Percentiles rank a stretch among this genome's conserved stretches.
Evolutionary conservation across 2,888 invertebrate species (phyloP).

Genomic region (Yponomeuta evonymella): DNA sequence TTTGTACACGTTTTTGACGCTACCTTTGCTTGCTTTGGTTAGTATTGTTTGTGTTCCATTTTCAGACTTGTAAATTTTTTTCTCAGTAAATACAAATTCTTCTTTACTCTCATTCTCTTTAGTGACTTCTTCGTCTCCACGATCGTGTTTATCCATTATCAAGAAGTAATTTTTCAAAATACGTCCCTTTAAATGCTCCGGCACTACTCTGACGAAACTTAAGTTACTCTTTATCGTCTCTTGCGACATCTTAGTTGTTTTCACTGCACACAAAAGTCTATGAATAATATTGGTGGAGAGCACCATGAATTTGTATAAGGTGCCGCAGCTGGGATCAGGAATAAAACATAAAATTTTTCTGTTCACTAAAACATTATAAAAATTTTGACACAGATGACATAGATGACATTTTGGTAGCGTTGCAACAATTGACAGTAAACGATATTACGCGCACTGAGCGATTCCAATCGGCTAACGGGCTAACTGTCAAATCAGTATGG

Average conservation of each 20-base stretch:
- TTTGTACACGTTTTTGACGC: background rate
- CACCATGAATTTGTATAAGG: background rate
- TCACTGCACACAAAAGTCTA: background rate
- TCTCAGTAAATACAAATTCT: background rate
- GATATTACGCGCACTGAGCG: too few relatives aligned
- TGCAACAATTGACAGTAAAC: too few relatives aligned
- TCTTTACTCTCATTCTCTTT: background rate
- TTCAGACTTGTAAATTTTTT: background rate
- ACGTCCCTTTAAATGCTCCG: background rate
- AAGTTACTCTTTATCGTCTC: background rate
- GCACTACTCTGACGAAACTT: background rate
- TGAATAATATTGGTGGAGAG: background rate
- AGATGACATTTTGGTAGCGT: background rate
- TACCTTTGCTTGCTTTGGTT: background rate
- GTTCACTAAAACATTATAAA: background rate
- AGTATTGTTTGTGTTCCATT: background rate
- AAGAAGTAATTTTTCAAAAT: conserved; percentile 1
- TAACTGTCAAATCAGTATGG: too few relatives aligned
- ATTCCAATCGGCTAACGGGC: too few relatives aligned
- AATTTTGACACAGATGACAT: background rate
- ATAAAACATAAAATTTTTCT: background rate
- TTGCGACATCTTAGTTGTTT: background rate
- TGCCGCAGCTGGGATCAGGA: background rate
- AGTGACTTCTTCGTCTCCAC: background rate
- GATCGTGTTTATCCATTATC: background rate